A percentile compares a stretch with the other conserved stretches of the same genome.
Conservation (phyloP, 2,888 invertebrate genomes). For the Idaea biselata region DNA sequence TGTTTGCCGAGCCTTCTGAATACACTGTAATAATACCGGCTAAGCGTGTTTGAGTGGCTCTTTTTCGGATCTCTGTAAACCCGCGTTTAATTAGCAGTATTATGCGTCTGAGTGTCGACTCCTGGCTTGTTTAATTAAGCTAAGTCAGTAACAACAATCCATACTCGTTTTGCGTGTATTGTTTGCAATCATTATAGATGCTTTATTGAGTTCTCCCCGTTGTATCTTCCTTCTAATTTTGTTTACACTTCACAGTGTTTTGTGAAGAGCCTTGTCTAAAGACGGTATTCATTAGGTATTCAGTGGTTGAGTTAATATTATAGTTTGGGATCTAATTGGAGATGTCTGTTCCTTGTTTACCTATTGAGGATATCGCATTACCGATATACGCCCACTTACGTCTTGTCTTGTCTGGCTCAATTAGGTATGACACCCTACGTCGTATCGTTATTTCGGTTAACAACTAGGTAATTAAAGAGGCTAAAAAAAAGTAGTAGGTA, state of each 20-base stretch:
- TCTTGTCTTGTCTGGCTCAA: not conserved
- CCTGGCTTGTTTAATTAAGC: conserved; percentile 77
- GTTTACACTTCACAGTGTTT: conserved; percentile 14
- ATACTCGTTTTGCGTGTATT: conserved; percentile 59
- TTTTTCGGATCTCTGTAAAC: conserved; percentile 79
- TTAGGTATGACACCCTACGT: not conserved
- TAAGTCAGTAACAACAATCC: conserved; percentile 77
- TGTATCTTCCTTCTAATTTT: conserved; percentile 15
- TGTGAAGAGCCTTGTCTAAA: conserved; percentile 11
- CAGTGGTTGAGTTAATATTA: not conserved
- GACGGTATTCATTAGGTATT: not conserved
- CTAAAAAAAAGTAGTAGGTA: too few relatives aligned
- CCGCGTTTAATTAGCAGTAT: conserved; percentile 79
- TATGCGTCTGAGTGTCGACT: conserved; percentile 78
- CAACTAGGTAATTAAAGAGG: not conserved
- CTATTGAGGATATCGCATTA: not conserved
- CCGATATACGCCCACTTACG: not conserved
- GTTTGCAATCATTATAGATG: conserved; percentile 51
- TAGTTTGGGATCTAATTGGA: not conserved
- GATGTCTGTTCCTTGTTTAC: not conserved
- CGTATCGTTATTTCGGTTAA: not conserved
- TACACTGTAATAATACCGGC: conserved; percentile 79
- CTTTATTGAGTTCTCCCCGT: conserved; percentile 37
- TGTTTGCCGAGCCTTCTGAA: conserved; percentile 76
- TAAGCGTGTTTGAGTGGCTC: conserved; percentile 80